Base-by-base conservation (phyloP, 2,797 vertebrate species). In the Muscicapa comitata region DNA sequence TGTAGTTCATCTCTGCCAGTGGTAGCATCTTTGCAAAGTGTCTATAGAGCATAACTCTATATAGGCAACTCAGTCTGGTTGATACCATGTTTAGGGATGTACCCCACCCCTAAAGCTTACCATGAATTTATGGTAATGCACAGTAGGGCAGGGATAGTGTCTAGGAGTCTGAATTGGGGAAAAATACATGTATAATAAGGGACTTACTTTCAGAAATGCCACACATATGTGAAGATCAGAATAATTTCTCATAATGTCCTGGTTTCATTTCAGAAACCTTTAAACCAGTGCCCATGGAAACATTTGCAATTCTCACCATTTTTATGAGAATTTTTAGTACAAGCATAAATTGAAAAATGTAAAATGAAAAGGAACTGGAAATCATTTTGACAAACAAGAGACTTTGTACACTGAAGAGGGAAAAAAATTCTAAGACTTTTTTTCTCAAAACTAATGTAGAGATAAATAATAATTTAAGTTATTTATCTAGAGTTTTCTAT, bases 101-200 rank as follows among this genome's bases (percentile, higher is more conserved):
- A 65, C 26, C 5, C 21, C 17, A 45, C 2, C 11, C 11, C 6
- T 43, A 15, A 74, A 54, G 14, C 5, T 51, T 51, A 47, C 8
- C 6, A 38, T 8, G 5, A 88, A 54, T 76, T 51, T 26, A 40
- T 13, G 19, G 6, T 23, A 51, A 17, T 16, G 13, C 0, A 0
- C 21, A 51, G 17, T 6, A 38, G 43, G 15, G 13, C 10, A 55
- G 31, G 11, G 8, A 55, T 33, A 3, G 5, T 37, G 2, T 73
- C 71, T 45, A 26, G 5, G 11, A 50, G 10, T 13, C 51, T 54
- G 35, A 62, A 66, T 42, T 0, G 2, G 26, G 29, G 13, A 2
- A 78, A 84, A 71, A n/a, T 7, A 1, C 18, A 11, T 42, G 9
- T 42, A 18, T 3, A 55, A 7, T 7, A 42, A 65, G 54, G 37